A percentile compares a stretch with the other conserved stretches of the same genome.
These are phyloP conservation scores for Tanypteryx hageni DNA, from an alignment of 2,888 invertebrate species.

Conservation along the genomic window DNA sequence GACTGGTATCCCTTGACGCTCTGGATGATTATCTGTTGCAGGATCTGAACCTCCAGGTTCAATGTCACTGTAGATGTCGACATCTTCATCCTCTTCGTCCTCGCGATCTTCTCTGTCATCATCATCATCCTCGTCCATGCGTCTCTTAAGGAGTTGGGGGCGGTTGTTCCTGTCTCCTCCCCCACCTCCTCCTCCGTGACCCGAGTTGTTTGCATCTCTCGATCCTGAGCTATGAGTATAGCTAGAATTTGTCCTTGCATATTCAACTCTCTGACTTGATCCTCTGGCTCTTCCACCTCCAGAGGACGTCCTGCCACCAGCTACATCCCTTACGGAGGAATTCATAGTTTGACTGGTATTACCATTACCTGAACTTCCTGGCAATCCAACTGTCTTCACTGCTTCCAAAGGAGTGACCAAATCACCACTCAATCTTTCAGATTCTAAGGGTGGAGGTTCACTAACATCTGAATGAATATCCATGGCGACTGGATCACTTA, in stretches of 20 bases:
- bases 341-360: constrained; percentile 19
- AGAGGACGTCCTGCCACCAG: not conserved
- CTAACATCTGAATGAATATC: constrained; percentile 15
- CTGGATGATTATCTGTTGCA: not conserved
- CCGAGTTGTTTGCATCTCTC: constrained; percentile 27
- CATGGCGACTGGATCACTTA: not conserved
- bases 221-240: not conserved
- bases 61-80: constrained; percentile 81
- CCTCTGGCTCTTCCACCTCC: constrained; percentile 16
- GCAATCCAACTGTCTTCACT: constrained; percentile 33
- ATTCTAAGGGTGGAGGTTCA: not conserved
- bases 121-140: constrained; percentile 67
- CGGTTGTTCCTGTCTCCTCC: constrained; percentile 62
- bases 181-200: constrained; percentile 53
- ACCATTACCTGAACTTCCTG: constrained; percentile 41
- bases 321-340: constrained; percentile 42
- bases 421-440: not conserved
- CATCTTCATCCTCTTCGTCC: constrained; percentile 74
- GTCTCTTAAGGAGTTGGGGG: constrained; percentile 67
- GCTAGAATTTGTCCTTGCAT: constrained; percentile 48
- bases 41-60: constrained; percentile 73
- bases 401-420: constrained; percentile 51
- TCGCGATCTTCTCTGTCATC: constrained; percentile 67
- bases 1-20: constrained; percentile 11
- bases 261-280: not conserved